phyloP scores from a whole-genome alignment of 2,113 vertebrate species.

The Suricata suricatta region DNA sequence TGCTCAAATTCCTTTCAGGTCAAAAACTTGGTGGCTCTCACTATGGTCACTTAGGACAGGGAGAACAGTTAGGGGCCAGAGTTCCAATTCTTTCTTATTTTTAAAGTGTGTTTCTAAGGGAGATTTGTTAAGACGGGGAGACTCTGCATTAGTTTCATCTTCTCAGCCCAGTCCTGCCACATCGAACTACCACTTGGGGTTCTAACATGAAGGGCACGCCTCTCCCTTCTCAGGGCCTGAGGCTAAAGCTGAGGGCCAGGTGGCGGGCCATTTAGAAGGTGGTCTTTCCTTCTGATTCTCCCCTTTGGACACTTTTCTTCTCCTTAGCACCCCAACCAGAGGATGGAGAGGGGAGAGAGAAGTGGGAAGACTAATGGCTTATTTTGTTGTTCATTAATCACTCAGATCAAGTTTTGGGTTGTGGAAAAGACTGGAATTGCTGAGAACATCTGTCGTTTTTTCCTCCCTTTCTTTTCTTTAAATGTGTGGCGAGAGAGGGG shows the following conservation, averaged over 20 bases:
- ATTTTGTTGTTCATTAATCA: constrained; percentile 8
- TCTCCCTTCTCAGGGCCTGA: background rate
- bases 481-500: background rate
- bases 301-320: background rate
- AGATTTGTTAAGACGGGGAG: background rate
- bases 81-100: background rate
- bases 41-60: background rate
- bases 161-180: background rate
- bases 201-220: background rate
- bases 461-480: background rate
- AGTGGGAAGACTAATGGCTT: background rate
- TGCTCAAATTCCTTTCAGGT: background rate
- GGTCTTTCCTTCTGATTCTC: constrained; percentile 15
- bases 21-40: background rate
- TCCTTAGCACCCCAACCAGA: background rate
- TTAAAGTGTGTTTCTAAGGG: background rate
- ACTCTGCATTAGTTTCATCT: background rate
- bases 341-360: background rate
- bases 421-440: constrained; percentile 7
- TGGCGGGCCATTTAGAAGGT: background rate
- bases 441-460: background rate
- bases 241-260: background rate
- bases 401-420: constrained; percentile 27
- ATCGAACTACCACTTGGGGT: background rate
- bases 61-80: background rate